These are phyloP conservation scores for Gasterosteus nipponicus DNA, from an alignment of 2,113 vertebrate genomes.

Conservation along the genomic window DNA sequence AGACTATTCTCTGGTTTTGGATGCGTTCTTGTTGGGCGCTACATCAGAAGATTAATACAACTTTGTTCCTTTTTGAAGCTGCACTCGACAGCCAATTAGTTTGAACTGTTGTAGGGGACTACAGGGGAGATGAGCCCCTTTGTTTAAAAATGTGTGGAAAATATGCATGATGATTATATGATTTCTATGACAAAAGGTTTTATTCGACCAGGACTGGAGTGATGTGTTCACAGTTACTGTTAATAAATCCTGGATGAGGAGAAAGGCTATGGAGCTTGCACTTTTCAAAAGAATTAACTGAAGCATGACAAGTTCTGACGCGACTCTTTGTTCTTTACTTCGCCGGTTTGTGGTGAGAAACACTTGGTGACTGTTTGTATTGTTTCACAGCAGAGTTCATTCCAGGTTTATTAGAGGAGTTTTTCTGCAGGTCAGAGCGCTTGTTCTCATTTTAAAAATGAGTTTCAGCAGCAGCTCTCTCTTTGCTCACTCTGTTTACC, in stretches of 20 bases:
- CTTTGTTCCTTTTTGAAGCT: background rate
- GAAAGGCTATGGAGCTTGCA: background rate
- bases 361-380: constrained; percentile 21
- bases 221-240: background rate
- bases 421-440: constrained; percentile 17
- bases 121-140: too few relatives aligned
- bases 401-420: constrained; percentile 11
- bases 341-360: constrained; percentile 9
- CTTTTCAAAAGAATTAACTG: background rate
- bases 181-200: background rate
- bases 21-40: background rate
- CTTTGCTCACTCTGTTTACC: background rate
- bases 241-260: background rate
- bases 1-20: background rate
- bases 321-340: background rate
- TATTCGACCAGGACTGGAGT: background rate
- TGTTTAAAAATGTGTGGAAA: too few relatives aligned
- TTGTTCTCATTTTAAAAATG: constrained; percentile 3
- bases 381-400: constrained; percentile 18
- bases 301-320: background rate
- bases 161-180: too few relatives aligned
- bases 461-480: background rate
- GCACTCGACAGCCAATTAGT: background rate
- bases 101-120: background rate
- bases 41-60: background rate